A percentile compares a stretch with the other conserved stretches of the same genome.
phyloP scores from a whole-genome alignment of 2,888 invertebrate species.

The Gasteruption jaculator region DNA sequence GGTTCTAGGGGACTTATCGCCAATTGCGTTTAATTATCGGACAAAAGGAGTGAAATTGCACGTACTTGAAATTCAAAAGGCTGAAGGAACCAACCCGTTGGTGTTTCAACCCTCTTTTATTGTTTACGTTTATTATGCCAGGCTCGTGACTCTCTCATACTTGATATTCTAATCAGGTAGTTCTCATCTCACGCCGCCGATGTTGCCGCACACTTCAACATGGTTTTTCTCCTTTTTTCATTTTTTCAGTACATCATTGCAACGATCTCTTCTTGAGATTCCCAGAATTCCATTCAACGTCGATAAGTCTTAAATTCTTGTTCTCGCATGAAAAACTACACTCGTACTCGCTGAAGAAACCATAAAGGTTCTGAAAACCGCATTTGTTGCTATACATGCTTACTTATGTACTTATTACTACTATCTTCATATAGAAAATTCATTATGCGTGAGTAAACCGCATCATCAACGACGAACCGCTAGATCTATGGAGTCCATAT shows the following conservation, averaged over 20 bases:
- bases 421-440: too few relatives aligned
- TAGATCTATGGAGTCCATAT: too few relatives aligned
- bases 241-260: constrained; percentile 2
- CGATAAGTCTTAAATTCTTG: constrained; percentile 31
- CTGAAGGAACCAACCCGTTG: constrained; percentile 1
- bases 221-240: too few relatives aligned
- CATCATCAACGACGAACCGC: too few relatives aligned
- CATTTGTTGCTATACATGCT: too few relatives aligned
- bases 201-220: too few relatives aligned
- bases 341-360: constrained; percentile 7
- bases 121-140: constrained; percentile 45
- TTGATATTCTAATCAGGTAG: constrained; percentile 44
- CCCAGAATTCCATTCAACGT: constrained; percentile 23
- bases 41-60: neutral
- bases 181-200: constrained; percentile 16
- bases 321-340: constrained; percentile 27
- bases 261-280: constrained; percentile 12
- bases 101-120: constrained; percentile 28
- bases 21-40: neutral
- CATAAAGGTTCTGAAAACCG: too few relatives aligned
- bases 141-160: constrained; percentile 16
- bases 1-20: too few relatives aligned
- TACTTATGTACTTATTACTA: too few relatives aligned
- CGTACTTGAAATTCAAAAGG: too few relatives aligned
- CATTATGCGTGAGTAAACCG: too few relatives aligned